Base-by-base conservation (phyloP, 2,113 vertebrate genomes). In the Numida meleagris region DNA sequence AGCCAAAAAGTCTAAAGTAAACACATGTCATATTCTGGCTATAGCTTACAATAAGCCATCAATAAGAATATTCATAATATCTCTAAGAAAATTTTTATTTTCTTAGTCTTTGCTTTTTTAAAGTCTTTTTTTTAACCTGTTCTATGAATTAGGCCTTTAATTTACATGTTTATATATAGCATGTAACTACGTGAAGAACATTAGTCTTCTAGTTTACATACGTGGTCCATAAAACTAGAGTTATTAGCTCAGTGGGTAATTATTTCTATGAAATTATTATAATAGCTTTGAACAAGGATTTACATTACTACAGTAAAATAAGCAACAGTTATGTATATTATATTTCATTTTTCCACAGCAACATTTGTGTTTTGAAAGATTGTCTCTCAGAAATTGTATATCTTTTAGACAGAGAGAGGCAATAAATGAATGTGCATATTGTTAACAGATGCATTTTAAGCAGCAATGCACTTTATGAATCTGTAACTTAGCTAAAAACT, bases 261-360 rank as follows among this genome's bases (percentile, higher is more conserved):
- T 95, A 89, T 90, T 96, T 92, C 87, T 82, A 94, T 87, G 86
- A 96, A 95, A 94, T 94, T 94, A 94, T 95, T 91, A 82, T 94
- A 96, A 96, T 92, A 95, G 53, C 62, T 92, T 94, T 89, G 84
- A 89, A 91, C 87, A 82, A 95, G 84, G 84, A 95, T 94, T 96
- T 96, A 91, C 91, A 94, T 91, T 91, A 67, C 89, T 73, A 5
- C 13, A 20, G 81, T 55, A 94, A 95, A 96, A 96, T 96, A 94
- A 87, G 53, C 89, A 95, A 73, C 67, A 82, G 74, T 76, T 92
- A 79, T 73, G 45, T 92, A 34, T 76, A 91, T 87, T 94, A 65
- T 78, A 31, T 89, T 87, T 94, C 87, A 96, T 89, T 94, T 94
- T 95, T 92, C 75, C 90, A 55, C 84, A 82, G 33, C 50, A 89